Conservation (phyloP, 2,113 vertebrate species). For the Sciurus niger region DNA sequence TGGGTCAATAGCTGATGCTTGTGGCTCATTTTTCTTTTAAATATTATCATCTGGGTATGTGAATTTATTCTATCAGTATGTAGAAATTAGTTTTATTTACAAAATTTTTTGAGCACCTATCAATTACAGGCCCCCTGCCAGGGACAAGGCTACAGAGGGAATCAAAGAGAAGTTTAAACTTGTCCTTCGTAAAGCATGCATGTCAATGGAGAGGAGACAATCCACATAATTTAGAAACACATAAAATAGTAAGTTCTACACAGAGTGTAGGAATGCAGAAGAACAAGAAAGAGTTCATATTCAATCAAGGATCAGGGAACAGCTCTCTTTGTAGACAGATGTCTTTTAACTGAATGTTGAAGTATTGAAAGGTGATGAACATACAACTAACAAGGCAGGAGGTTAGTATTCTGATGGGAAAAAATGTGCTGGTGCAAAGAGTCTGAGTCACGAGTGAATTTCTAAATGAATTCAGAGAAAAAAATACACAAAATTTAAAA, state of each 20-base stretch:
- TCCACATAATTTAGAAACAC: not conserved
- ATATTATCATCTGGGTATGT: not conserved
- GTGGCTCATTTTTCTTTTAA: not conserved
- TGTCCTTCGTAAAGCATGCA: not conserved
- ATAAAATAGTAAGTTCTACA: not conserved
- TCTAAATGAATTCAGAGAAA: not conserved
- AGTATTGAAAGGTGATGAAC: not conserved
- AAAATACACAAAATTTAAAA: not conserved
- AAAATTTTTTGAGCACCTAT: not conserved
- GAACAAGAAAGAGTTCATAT: not conserved
- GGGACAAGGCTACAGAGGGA: accelerated
- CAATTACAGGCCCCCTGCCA: not conserved
- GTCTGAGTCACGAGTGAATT: not conserved
- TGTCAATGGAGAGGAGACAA: not conserved
- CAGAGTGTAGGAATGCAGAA: not conserved
- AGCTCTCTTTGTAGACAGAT: not conserved
- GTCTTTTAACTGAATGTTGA: not conserved
- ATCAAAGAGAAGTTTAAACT: not conserved
- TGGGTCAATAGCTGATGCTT: not conserved
- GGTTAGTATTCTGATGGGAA: not conserved
- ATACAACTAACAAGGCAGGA: not conserved
- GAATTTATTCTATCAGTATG: not conserved
- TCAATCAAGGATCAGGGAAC: not conserved
- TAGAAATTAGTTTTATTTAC: conserved; percentile 20
- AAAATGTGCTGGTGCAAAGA: not conserved